Percentiles rank a stretch among this genome's conserved stretches.
These are phyloP conservation scores for Heliothis virescens DNA, from an alignment of 1,140 invertebrate species.

Conservation along the genomic window DNA sequence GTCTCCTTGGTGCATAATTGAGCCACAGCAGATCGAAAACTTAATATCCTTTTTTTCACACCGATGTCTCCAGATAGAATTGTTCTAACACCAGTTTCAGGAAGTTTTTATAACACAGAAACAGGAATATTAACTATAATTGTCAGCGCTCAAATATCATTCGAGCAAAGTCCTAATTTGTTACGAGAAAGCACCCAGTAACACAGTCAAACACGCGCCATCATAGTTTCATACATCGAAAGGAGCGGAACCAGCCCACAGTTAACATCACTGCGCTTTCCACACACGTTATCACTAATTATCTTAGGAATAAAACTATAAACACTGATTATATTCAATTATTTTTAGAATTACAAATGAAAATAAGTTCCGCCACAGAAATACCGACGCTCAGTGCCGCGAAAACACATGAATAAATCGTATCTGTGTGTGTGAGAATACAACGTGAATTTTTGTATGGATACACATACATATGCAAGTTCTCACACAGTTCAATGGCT, in stretches of 20 bases:
- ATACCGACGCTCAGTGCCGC: slow-evolving; percentile 77
- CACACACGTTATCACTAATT: slow-evolving; percentile 53
- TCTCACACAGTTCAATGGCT: slow-evolving; percentile 62
- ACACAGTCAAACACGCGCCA: slow-evolving; percentile 78
- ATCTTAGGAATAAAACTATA: slow-evolving; percentile 61
- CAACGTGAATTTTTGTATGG: slow-evolving; percentile 47
- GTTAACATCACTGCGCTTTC: slow-evolving; percentile 40
- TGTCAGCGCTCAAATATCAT: slow-evolving; percentile 62
- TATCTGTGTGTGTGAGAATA: slow-evolving; percentile 64
- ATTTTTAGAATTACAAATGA: slow-evolving; percentile 65
- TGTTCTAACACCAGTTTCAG: slow-evolving; percentile 55
- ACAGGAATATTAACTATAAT: slow-evolving; percentile 66
- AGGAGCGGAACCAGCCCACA: slow-evolving; percentile 36
- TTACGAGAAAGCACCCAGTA: slow-evolving; percentile 68
- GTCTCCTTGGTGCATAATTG: slow-evolving; percentile 60
- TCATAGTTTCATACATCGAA: slow-evolving; percentile 63
- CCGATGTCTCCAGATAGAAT: slow-evolving; percentile 50
- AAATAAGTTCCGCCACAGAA: slow-evolving; percentile 69
- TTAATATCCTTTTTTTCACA: slow-evolving; percentile 80
- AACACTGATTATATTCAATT: slow-evolving; percentile 54
- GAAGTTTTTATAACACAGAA: slow-evolving; percentile 57
- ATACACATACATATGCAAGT: slow-evolving; percentile 45
- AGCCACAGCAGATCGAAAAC: slow-evolving; percentile 73
- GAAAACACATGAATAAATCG: slow-evolving; percentile 72
- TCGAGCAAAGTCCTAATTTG: slow-evolving; percentile 80